Evolutionary conservation across 2,113 vertebrate species (phyloP), one percentile per base, ranked within the genome.

Genomic region (Platichthys stellatus): DNA sequence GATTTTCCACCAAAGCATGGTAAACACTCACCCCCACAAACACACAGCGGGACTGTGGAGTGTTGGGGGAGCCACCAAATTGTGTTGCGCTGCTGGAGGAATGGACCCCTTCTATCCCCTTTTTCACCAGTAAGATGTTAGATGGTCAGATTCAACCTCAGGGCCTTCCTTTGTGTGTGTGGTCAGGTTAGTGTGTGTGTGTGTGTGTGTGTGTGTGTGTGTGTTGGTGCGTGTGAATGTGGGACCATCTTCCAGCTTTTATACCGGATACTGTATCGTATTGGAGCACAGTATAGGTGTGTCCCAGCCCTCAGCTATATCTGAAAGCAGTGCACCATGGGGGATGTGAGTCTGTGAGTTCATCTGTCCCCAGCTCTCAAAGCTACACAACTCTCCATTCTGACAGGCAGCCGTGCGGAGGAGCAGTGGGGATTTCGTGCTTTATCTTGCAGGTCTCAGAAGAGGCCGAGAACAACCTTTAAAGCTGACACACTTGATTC

Each of bases 1-100:
- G 82, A 84, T 90, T 90, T 89, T 83, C 78, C 74, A 74, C 80
- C 73, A 86, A 79, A 87, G 85, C 78, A 28, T 57, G 53, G 74
- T n/a, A 80, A 78, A 75, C 74, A 64, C 78, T 80, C 73, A 53
- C 49, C 20, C 75, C 31, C 57, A 68, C 81, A 78, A 81, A 78
- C 74, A 88, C 86, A 72, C 83, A 82, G 76, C n/a, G 18, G 82
- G 75, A 21, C 80, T 23, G 5, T 15, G 20, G 47, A 62, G 74
- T 78, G 81, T 90, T 77, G 74, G 60, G 67, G 87, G 81, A 83
- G 73, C 40, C 53, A 63, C 72, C 67, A 76, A 84, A 86, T 76
- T 67, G 79, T 79, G 71, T 54, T 47, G 38, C 81, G 66, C 80
- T 76, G 71, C 75, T 80, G 63, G 74, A 85, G 82, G 85, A 80